These are phyloP conservation scores for Montipora foliosa DNA, from an alignment of 64 coral and sea anemone genomes.

Conservation along the genomic window DNA sequence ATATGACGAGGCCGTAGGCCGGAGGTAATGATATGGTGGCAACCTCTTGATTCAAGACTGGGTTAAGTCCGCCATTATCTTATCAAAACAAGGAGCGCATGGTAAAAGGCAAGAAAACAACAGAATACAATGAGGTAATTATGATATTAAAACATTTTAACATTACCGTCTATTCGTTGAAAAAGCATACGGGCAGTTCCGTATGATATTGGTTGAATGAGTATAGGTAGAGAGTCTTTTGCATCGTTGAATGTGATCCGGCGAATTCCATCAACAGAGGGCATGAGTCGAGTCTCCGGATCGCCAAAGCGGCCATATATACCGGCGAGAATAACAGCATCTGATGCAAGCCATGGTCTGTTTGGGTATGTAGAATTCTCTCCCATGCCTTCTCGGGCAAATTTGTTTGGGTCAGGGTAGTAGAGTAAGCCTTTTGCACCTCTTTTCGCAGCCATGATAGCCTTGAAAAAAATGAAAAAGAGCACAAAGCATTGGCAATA, in stretches of 20 bases:
- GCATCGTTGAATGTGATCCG: slow-evolving; percentile 6
- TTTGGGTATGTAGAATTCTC: slow-evolving; percentile 60
- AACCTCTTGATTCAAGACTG: too few relatives aligned
- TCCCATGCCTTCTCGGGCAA: slow-evolving; percentile 23
- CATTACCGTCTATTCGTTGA: slow-evolving; percentile 28
- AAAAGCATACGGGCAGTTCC: slow-evolving; percentile 31
- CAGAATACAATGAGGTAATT: too few relatives aligned
- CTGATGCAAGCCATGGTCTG: slow-evolving; percentile 39
- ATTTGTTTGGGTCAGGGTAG: slow-evolving; percentile 36
- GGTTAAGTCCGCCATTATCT: too few relatives aligned
- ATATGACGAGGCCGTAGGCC: too few relatives aligned
- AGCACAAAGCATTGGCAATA: neutral
- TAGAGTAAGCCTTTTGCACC: slow-evolving; percentile 56
- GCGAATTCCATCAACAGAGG: slow-evolving; percentile 64
- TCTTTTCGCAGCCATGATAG: neutral
- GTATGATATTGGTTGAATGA: slow-evolving; percentile 74
- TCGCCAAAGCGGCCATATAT: slow-evolving; percentile 24
- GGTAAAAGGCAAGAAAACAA: too few relatives aligned
- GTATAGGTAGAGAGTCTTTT: neutral
- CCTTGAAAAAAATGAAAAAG: slow-evolving; percentile 1
- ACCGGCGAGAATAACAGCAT: slow-evolving; percentile 28
- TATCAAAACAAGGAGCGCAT: too few relatives aligned
- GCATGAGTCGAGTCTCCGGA: slow-evolving; percentile 28
- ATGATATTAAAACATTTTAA: too few relatives aligned
- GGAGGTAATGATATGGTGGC: too few relatives aligned